phyloP scores from a whole-genome alignment of 2,888 invertebrate genomes.

The Eupithecia tripunctaria region DNA sequence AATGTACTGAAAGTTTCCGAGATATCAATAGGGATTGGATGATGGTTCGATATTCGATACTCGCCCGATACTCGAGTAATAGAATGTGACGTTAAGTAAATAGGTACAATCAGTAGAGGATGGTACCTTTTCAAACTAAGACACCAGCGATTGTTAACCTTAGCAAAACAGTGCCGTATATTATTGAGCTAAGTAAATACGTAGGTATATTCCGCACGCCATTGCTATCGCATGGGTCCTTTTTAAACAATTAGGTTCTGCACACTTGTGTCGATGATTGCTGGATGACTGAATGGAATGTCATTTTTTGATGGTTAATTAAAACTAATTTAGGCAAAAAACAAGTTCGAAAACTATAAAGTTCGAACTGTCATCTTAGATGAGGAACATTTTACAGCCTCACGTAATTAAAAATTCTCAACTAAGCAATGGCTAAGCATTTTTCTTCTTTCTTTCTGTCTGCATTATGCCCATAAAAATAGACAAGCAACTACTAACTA shows the following conservation, averaged over 20 bases:
- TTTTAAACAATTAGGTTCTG: not conserved
- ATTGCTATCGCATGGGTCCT: not conserved
- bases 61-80: constrained; percentile 12
- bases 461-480: not conserved
- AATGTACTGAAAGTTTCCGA: constrained; percentile 34
- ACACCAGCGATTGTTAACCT: not conserved
- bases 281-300: not conserved
- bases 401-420: not conserved
- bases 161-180: not conserved
- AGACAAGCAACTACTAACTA: not conserved
- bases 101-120: not conserved
- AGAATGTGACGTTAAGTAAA: constrained; percentile 10
- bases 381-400: no score
- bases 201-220: not conserved
- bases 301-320: no score
- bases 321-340: no score
- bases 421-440: not conserved
- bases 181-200: not conserved
- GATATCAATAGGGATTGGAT: constrained; percentile 30
- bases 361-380: no score
- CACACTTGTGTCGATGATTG: not conserved
- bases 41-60: constrained; percentile 15
- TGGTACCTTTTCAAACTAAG: not conserved
- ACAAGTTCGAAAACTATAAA: no score
- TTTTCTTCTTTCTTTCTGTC: not conserved